Conservation (phyloP, 2,113 vertebrate genomes). For the Irena cyanogastra region DNA sequence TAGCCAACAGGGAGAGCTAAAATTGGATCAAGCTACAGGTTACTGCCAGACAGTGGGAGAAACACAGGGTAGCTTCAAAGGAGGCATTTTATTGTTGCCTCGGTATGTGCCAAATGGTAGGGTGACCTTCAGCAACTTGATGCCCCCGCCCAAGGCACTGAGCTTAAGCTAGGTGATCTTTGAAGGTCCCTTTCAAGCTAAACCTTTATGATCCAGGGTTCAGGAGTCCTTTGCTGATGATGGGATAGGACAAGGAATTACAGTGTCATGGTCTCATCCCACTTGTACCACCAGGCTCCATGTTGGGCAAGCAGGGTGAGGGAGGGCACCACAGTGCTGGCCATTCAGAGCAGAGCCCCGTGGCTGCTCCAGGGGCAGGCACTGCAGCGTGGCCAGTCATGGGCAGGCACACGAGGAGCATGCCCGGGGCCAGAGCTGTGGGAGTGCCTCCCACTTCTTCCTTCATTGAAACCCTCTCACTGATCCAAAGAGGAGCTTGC, state of each 20-base stretch:
- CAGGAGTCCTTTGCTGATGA: background rate
- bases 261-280: background rate
- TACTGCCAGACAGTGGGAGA: background rate
- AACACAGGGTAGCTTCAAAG: background rate
- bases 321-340: rapidly evolving
- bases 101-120: background rate
- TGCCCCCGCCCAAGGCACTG: background rate
- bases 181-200: background rate
- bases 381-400: rapidly evolving
- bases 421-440: background rate
- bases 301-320: background rate
- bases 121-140: background rate
- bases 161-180: background rate
- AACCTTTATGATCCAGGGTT: background rate
- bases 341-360: rapidly evolving
- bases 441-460: background rate
- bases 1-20: background rate
- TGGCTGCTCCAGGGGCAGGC: background rate
- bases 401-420: rapidly evolving
- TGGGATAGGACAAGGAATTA: background rate
- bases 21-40: background rate
- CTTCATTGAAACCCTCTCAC: background rate
- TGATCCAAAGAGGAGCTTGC: rapidly evolving
- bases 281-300: background rate
- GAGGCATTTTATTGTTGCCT: background rate